phyloP scores from a whole-genome alignment of 2,888 invertebrate genomes.

The Apamea crenata region DNA sequence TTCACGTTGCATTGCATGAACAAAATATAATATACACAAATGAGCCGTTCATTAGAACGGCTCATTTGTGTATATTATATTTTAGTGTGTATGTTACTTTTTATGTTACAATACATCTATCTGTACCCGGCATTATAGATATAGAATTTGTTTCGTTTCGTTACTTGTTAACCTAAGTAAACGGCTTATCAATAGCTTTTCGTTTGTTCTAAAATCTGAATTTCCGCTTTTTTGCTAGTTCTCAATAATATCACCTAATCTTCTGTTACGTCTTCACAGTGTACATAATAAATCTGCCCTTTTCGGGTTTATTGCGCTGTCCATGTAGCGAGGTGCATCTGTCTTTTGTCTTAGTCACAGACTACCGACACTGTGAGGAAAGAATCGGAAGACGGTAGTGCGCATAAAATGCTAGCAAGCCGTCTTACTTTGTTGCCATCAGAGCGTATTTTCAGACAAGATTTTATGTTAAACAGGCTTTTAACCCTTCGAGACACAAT shows the following conservation, averaged over 20 bases:
- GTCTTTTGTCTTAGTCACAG: slow-evolving; percentile 62
- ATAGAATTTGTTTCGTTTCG: no score
- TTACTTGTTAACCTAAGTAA: no score
- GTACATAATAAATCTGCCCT: slow-evolving; percentile 62
- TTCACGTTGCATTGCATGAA: no score
- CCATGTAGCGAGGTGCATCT: slow-evolving; percentile 51
- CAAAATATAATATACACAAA: no score
- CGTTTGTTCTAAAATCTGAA: no score
- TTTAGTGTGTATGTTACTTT: no score
- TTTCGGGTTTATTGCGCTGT: slow-evolving; percentile 66
- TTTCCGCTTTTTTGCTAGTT: background rate
- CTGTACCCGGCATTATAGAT: no score
- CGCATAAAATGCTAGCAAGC: slow-evolving; percentile 26
- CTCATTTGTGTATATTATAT: no score
- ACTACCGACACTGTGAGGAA: slow-evolving; percentile 25
- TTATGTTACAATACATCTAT: no score
- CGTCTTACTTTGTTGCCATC: slow-evolving; percentile 22
- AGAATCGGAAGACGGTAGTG: slow-evolving; percentile 41
- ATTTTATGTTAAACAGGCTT: background rate
- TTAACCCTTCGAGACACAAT: background rate
- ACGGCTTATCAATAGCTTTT: no score
- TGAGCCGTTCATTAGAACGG: no score
- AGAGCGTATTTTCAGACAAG: background rate
- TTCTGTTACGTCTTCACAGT: slow-evolving; percentile 38
- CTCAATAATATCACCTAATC: background rate